Evolutionary conservation across 2,113 vertebrate genomes (phyloP).

Genomic region (Zosterops pallidus): DNA sequence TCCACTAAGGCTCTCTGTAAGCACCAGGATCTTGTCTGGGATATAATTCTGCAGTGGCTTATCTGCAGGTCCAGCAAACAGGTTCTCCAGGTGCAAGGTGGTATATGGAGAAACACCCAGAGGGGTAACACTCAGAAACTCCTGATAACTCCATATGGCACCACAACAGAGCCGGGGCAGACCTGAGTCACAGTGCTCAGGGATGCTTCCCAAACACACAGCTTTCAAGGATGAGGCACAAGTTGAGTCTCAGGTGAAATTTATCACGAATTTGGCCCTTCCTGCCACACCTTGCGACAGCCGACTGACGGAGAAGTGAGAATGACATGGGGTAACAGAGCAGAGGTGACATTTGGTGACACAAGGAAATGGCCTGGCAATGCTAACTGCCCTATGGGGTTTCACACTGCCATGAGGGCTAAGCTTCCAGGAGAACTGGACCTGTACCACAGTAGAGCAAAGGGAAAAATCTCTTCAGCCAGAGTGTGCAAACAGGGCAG

Average conservation of each 20-base stretch:
- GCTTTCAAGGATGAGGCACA: background rate
- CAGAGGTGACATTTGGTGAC: background rate
- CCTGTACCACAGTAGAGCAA: background rate
- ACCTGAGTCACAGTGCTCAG: background rate
- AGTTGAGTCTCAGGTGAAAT: background rate
- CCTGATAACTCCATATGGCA: background rate
- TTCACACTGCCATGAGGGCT: background rate
- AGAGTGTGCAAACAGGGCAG: background rate
- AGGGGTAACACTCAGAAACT: background rate
- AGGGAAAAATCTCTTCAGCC: background rate
- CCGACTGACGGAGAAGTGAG: background rate
- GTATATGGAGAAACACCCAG: background rate
- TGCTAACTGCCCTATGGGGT: background rate
- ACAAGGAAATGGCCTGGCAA: conserved; percentile 7
- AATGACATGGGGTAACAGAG: background rate
- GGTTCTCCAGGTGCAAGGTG: background rate
- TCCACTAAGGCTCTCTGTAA: background rate
- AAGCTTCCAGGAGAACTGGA: background rate
- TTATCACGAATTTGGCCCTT: background rate
- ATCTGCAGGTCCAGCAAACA: background rate
- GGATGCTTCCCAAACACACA: background rate
- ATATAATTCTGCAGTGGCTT: background rate
- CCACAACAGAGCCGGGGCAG: background rate
- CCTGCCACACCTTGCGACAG: background rate
- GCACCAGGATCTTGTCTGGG: background rate